Evolutionary conservation across 1,140 invertebrate species (phyloP).

Genomic region (Drosophila kohkoa): DNA sequence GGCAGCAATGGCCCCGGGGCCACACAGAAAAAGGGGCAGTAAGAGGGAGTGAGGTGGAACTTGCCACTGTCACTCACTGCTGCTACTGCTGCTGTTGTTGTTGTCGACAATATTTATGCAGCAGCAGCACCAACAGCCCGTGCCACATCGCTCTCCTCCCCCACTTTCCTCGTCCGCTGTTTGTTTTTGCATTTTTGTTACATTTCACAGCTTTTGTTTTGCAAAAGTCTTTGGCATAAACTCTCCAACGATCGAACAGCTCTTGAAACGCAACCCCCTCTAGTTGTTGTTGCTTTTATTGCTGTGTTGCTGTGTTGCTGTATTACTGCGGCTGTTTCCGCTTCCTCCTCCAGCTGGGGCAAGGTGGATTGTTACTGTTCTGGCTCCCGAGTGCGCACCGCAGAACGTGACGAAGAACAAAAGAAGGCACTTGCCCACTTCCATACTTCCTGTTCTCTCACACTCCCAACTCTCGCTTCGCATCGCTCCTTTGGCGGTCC

Average conservation of each 20-base stretch:
- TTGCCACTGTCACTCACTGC: slow-evolving; percentile 7
- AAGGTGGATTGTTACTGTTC: slow-evolving; percentile 55
- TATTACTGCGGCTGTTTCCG: slow-evolving; percentile 70
- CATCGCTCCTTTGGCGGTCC: slow-evolving; percentile 18
- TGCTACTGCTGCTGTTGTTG: slow-evolving; percentile 47
- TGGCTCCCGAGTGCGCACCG: slow-evolving; percentile 55
- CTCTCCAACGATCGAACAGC: slow-evolving; percentile 69
- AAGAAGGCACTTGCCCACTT: slow-evolving; percentile 82
- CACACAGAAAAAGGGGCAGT: not conserved
- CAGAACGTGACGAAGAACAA: slow-evolving; percentile 84
- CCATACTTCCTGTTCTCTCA: slow-evolving; percentile 3
- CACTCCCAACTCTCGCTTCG: not conserved
- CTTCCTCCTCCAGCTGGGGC: slow-evolving; percentile 55
- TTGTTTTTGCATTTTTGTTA: slow-evolving; percentile 73
- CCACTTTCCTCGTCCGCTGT: slow-evolving; percentile 32
- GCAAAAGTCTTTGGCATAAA: slow-evolving; percentile 45
- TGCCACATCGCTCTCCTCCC: not conserved
- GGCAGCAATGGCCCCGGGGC: slow-evolving; percentile 13
- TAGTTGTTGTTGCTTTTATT: slow-evolving; percentile 31
- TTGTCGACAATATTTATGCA: slow-evolving; percentile 81
- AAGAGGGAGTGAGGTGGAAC: slow-evolving; percentile 1
- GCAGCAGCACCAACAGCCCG: slow-evolving; percentile 73
- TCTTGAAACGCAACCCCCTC: slow-evolving; percentile 42
- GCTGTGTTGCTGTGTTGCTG: slow-evolving; percentile 13
- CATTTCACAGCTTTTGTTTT: slow-evolving; percentile 77